Evolutionary conservation across 2,888 invertebrate genomes (phyloP).

Genomic region (Timema cristinae): DNA sequence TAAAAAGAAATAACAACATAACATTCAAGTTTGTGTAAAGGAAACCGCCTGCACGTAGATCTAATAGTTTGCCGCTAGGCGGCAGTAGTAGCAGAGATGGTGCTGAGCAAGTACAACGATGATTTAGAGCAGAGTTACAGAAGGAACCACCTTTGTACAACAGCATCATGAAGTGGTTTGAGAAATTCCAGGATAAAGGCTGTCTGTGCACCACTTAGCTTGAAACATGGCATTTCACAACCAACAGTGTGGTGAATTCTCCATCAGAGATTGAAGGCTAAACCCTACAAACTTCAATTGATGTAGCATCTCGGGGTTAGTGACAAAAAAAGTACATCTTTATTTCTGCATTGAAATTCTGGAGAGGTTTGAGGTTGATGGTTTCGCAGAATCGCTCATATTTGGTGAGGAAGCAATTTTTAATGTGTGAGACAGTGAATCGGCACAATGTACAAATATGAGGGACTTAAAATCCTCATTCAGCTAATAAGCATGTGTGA

Average conservation of each 20-base stretch:
- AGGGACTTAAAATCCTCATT: no score
- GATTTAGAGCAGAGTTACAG: neutral
- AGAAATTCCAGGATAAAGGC: neutral
- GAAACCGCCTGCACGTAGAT: no score
- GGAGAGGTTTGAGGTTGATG: constrained; percentile 6
- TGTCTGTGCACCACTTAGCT: neutral
- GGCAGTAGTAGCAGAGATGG: no score
- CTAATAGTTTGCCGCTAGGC: no score
- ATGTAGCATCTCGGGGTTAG: neutral
- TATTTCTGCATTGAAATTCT: constrained; percentile 10
- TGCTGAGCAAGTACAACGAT: neutral
- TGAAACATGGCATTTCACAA: neutral
- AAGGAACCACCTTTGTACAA: neutral
- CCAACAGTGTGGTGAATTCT: constrained; percentile 6
- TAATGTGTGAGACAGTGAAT: constrained; percentile 7
- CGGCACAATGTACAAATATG: constrained; percentile 6
- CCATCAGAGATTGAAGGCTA: neutral
- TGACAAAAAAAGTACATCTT: neutral
- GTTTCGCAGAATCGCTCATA: constrained; percentile 8
- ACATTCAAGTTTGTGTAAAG: no score
- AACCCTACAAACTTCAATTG: constrained; percentile 9
- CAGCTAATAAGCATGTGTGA: no score
- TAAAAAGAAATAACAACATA: neutral
- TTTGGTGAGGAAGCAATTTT: constrained; percentile 5
- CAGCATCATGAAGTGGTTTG: neutral